phyloP scores from a whole-genome alignment of 2,888 invertebrate genomes.

The Neocrepidodera transversa region DNA sequence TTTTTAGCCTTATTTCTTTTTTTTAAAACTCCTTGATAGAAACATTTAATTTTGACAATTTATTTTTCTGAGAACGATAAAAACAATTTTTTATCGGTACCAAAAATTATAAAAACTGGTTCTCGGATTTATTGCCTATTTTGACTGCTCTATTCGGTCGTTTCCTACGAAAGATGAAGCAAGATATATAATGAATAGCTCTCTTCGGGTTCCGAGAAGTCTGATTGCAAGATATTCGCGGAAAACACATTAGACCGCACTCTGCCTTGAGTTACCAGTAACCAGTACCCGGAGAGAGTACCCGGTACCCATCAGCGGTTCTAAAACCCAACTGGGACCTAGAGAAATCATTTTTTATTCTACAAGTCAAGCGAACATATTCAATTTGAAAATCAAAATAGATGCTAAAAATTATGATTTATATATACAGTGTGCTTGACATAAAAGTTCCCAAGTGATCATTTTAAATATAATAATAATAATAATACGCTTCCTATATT shows the following conservation, averaged over 20 bases:
- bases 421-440: too few species aligned
- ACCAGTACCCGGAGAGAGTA: neutral
- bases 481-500: too few species aligned
- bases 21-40: too few species aligned
- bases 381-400: too few species aligned
- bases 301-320: conserved; percentile 2
- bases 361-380: too few species aligned
- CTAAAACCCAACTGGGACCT: neutral
- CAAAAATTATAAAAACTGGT: neutral
- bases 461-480: too few species aligned
- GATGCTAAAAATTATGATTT: too few species aligned
- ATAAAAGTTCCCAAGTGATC: too few species aligned
- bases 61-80: neutral
- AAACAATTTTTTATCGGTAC: neutral
- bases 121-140: neutral
- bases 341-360: neutral
- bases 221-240: conserved; percentile 55
- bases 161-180: conserved; percentile 23
- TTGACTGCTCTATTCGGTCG: conserved; percentile 10
- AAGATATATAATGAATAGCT: conserved; percentile 26
- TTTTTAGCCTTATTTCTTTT: too few species aligned
- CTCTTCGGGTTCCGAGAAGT: conserved; percentile 53
- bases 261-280: conserved; percentile 3
- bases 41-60: too few species aligned
- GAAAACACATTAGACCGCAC: conserved; percentile 41